A percentile compares a stretch with the other conserved stretches of the same genome.
phyloP scores from a whole-genome alignment of 2,888 invertebrate species.

The Polyploca ridens region DNA sequence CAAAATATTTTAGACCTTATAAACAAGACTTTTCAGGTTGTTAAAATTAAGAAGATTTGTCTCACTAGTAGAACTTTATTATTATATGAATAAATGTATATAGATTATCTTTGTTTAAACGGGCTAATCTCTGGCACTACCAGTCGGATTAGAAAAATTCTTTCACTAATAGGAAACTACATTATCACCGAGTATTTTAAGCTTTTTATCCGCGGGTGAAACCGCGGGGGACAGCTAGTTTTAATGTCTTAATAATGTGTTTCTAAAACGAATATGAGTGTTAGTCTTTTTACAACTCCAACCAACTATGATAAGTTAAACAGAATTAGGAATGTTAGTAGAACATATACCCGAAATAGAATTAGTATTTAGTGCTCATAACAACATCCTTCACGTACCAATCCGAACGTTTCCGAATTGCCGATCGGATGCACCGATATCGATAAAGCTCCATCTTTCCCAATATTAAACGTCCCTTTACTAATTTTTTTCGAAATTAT shows the following conservation, averaged over 20 bases:
- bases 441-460: constrained; percentile 76
- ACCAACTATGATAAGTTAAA: neutral
- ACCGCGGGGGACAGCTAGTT: too few relatives aligned
- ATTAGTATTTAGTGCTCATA: constrained; percentile 44
- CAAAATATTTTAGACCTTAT: neutral
- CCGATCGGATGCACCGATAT: constrained; percentile 71
- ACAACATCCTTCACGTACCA: constrained; percentile 63
- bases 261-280: neutral
- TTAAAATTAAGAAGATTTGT: neutral
- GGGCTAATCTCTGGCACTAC: too few relatives aligned
- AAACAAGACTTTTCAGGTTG: neutral
- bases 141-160: too few relatives aligned
- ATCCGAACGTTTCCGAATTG: constrained; percentile 53
- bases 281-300: constrained; percentile 3
- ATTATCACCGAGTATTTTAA: too few relatives aligned
- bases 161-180: too few relatives aligned
- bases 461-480: constrained; percentile 70
- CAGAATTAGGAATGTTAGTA: constrained; percentile 23
- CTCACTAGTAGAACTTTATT: too few relatives aligned
- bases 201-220: too few relatives aligned
- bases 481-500: constrained; percentile 66
- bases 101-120: too few relatives aligned
- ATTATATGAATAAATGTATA: neutral
- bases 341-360: constrained; percentile 37
- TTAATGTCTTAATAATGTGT: too few relatives aligned